Percentiles rank a stretch among this genome's conserved stretches.
Evolutionary conservation across 2,888 invertebrate genomes (phyloP).

Genomic region (Esperia sulphurella): DNA sequence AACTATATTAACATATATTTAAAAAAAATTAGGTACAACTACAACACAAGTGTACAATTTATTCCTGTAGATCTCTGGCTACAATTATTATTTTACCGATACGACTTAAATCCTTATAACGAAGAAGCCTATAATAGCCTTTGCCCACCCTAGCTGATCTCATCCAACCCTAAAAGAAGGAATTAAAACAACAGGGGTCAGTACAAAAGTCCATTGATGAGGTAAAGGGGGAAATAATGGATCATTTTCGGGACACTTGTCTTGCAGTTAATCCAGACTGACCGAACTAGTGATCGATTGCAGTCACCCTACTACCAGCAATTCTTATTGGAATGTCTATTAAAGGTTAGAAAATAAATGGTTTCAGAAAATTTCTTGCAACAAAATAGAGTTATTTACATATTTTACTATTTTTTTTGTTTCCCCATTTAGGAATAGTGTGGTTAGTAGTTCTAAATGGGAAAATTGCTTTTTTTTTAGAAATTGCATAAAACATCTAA

Average conservation of each 20-base stretch:
- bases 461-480: too few species aligned
- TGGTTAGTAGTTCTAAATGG: too few species aligned
- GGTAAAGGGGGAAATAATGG: constrained; percentile 75
- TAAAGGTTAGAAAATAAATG: constrained; percentile 29
- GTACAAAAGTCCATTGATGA: constrained; percentile 69
- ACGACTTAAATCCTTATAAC: background rate
- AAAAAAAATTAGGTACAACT: too few species aligned
- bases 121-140: constrained; percentile 11
- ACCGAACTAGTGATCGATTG: constrained; percentile 47
- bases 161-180: constrained; percentile 64
- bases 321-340: constrained; percentile 43
- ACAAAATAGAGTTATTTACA: too few species aligned
- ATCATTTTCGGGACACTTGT: constrained; percentile 77
- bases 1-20: too few species aligned
- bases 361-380: background rate
- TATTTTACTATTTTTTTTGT: too few species aligned
- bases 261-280: constrained; percentile 57
- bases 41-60: too few species aligned
- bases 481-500: too few species aligned
- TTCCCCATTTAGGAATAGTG: too few species aligned
- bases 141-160: constrained; percentile 16
- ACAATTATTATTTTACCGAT: too few species aligned
- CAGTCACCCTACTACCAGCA: constrained; percentile 33
- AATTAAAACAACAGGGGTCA: constrained; percentile 70
- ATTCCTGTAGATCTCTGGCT: too few species aligned